phyloP scores from a whole-genome alignment of 2,888 invertebrate genomes.

The Nebria salina region DNA sequence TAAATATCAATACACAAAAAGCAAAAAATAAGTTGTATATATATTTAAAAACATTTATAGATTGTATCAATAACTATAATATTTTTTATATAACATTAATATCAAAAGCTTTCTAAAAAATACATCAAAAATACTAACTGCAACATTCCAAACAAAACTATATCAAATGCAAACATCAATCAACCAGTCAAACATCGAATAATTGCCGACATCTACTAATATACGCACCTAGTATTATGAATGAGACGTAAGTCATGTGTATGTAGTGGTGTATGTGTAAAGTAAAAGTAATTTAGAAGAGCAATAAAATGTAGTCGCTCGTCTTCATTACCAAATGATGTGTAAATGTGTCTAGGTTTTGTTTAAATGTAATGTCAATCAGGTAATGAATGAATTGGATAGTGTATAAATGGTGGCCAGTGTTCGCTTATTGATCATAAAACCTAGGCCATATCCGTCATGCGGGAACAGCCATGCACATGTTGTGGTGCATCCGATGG shows the following conservation, averaged over 20 bases:
- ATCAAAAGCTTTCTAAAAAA: constrained; percentile 41
- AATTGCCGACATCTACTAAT: constrained; percentile 32
- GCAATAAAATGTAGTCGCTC: not conserved
- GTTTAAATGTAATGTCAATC: not conserved
- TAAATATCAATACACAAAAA: constrained; percentile 28
- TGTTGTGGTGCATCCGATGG: constrained; percentile 10
- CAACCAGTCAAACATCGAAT: constrained; percentile 32
- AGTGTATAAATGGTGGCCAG: not conserved
- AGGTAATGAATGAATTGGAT: constrained; percentile 3
- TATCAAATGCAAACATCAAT: constrained; percentile 38
- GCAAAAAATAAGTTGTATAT: constrained; percentile 32
- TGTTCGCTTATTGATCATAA: not conserved
- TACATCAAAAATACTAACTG: constrained; percentile 42
- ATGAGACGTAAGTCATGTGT: constrained; percentile 23
- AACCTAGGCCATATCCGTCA: constrained; percentile 10
- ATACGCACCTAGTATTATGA: constrained; percentile 14
- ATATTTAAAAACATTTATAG: constrained; percentile 30
- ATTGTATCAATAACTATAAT: constrained; percentile 23
- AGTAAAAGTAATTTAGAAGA: not conserved
- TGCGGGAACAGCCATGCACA: constrained; percentile 22
- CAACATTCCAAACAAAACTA: constrained; percentile 45
- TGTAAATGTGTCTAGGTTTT: not conserved
- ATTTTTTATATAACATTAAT: constrained; percentile 14
- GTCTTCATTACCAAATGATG: not conserved
- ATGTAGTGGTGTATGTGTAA: not conserved